Base-by-base conservation (phyloP, 1,140 invertebrate species). In the Hyles vespertilio region DNA sequence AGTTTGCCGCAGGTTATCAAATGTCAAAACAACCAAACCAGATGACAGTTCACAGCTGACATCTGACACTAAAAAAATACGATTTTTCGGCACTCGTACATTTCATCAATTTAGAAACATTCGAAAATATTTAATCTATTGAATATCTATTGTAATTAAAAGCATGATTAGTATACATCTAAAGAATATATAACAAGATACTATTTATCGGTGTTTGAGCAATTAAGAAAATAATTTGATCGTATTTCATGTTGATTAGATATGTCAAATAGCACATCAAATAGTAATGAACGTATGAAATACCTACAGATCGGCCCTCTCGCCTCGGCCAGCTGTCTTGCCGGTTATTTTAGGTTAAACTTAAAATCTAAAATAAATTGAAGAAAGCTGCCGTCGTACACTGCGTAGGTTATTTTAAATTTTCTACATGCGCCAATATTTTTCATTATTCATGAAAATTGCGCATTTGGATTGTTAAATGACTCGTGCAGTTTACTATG, bases 261-360 rank as follows among this genome's bases (percentile, higher is more conserved):
- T 22, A 22, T 22, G 22, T 22, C 22, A 22, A 22, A 22, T 22
- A 22, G 22, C 2, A 22, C 2, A 2, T 22, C 22, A 22, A 22
- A 22, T 22, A 22, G 22, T 22, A 22, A 22, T 22, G 22, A 51
- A 51, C 32, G 12, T 51, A 22, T 22, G 1, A 40, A 40, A 10
- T 33, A 36, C 6, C 34, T 58, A 48, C 9, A 12, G 32, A 48
- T 48, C 60, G 43, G 61, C 55, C 57, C 70, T 72, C 58, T 77
- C 70, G 71, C 71, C 70, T 67, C 77, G 70, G 69, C 79, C 90
- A 92, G 85, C 82, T 84, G 79, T 84, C 81, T 88, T 78, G 74
- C 78, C 84, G 81, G 84, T 87, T 88, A 88, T 87, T 87, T 85
- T 88, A 84, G 85, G 85, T 86, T 86, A 86, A 40, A 40, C 36